Conservation (phyloP, 2,113 vertebrate genomes). For the Marcusenius ussheri region DNA sequence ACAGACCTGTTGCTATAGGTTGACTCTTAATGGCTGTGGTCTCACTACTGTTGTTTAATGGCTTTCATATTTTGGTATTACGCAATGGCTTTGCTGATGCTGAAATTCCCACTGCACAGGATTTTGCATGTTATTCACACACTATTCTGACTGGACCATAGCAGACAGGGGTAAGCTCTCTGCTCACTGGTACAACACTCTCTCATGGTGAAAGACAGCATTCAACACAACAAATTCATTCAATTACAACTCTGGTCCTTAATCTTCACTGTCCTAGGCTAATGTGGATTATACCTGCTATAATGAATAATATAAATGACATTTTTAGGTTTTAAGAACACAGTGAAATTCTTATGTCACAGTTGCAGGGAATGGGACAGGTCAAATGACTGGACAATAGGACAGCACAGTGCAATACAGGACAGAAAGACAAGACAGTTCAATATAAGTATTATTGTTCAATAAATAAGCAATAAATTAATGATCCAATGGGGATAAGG, state of each 20-base stretch:
- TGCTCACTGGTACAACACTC: background rate
- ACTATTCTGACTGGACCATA: background rate
- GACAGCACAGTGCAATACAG: background rate
- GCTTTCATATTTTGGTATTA: background rate
- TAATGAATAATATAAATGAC: background rate
- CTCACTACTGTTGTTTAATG: conserved; percentile 5
- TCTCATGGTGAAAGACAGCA: background rate
- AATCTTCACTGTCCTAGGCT: background rate
- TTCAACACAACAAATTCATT: no score
- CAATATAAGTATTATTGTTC: background rate
- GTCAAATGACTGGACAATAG: background rate
- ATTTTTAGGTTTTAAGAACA: background rate
- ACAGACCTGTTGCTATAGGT: background rate
- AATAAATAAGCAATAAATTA: background rate
- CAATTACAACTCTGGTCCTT: background rate
- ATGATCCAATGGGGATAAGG: background rate
- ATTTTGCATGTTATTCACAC: background rate
- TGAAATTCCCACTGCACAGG: background rate
- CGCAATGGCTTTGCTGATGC: background rate
- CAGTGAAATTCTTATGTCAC: background rate
- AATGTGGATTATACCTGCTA: background rate
- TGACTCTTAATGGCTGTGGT: background rate
- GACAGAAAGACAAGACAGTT: background rate
- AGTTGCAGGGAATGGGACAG: background rate
- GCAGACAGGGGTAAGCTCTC: background rate